A percentile compares a stretch with the other conserved stretches of the same genome.
phyloP scores from a whole-genome alignment of 2,113 vertebrate genomes.

The Excalfactoria chinensis region DNA sequence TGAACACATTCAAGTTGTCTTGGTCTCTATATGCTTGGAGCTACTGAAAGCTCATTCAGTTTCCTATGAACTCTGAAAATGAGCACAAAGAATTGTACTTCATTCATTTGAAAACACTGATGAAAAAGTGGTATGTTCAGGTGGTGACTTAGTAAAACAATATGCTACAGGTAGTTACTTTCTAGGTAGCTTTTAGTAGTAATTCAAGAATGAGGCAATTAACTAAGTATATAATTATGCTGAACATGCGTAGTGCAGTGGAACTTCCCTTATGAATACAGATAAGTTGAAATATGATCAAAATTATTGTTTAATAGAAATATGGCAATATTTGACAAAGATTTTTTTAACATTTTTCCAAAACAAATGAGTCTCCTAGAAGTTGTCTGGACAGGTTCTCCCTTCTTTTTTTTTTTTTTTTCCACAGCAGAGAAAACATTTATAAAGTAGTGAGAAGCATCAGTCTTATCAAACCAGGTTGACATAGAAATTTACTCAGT shows the following conservation, averaged over 20 bases:
- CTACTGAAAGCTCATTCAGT: constrained; percentile 42
- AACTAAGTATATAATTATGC: not conserved
- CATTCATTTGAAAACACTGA: constrained; percentile 8
- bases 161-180: not conserved
- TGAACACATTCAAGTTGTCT: constrained; percentile 29
- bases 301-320: not conserved
- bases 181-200: not conserved
- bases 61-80: constrained; percentile 47
- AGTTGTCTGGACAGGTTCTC: not conserved
- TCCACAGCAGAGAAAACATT: not conserved
- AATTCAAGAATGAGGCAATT: not conserved
- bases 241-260: not conserved
- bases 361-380: not conserved
- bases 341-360: not conserved
- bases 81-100: not conserved
- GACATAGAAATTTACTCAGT: not conserved
- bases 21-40: constrained; percentile 11
- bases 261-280: not conserved
- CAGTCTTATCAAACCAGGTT: not conserved
- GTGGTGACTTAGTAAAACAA: not conserved
- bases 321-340: not conserved
- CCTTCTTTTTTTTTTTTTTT: not conserved
- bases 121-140: not conserved
- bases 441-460: not conserved
- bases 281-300: not conserved